These are phyloP conservation scores for Pseudochirops corinnae DNA, from an alignment of 2,797 vertebrate species.

Conservation along the genomic window DNA sequence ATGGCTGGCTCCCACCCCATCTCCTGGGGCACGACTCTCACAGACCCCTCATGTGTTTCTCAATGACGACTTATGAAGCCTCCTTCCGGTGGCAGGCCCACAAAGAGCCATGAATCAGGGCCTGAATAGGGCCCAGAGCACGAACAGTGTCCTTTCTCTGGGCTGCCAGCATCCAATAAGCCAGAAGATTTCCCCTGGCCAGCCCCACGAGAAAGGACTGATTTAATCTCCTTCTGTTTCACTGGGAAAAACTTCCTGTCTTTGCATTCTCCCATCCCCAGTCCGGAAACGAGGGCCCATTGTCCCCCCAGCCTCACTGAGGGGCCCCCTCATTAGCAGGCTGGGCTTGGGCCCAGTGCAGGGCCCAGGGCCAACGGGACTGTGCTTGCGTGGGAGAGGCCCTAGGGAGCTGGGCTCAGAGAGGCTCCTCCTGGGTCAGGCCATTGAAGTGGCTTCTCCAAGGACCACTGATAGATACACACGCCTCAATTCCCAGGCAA, in stretches of 20 bases:
- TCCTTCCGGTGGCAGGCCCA: constrained; percentile 2
- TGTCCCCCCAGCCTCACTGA: constrained; percentile 85
- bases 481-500: neutral
- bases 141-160: constrained; percentile 70
- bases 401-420: neutral
- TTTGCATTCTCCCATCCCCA: constrained; percentile 86
- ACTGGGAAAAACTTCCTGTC: constrained; percentile 84
- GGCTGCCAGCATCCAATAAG: constrained; percentile 52
- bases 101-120: neutral
- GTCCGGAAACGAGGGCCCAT: constrained; percentile 83
- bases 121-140: constrained; percentile 52
- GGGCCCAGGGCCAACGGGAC: neutral
- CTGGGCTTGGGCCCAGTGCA: constrained; percentile 56
- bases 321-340: constrained; percentile 85
- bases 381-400: neutral
- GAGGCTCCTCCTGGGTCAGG: neutral
- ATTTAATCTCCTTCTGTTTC: constrained; percentile 81
- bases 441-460: neutral
- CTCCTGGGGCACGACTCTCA: neutral
- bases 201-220: constrained; percentile 69
- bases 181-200: constrained; percentile 63
- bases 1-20: neutral
- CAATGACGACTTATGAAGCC: neutral
- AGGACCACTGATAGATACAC: neutral
- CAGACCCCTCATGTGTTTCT: neutral